Evolutionary conservation across 2,888 invertebrate genomes (phyloP).

Genomic region (Acronicta aceris): DNA sequence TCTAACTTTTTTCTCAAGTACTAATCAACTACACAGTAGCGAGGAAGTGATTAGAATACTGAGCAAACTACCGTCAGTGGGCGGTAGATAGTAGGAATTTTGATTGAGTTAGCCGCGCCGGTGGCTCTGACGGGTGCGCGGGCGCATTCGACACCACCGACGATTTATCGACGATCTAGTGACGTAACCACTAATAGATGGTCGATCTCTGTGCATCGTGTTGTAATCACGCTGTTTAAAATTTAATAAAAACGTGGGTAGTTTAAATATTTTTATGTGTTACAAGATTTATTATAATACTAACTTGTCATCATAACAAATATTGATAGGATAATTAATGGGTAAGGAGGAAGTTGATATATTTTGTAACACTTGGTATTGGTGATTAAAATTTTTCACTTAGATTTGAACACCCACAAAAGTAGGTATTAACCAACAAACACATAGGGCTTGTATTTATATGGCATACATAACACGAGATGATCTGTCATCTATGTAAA

Average conservation of each 20-base stretch:
- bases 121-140: constrained; percentile 47
- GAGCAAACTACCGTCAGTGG: constrained; percentile 49
- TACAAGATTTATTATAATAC: constrained; percentile 38
- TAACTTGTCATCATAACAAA: constrained; percentile 32
- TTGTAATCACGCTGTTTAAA: constrained; percentile 45
- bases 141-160: constrained; percentile 55
- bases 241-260: constrained; percentile 53
- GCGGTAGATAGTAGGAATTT: constrained; percentile 66
- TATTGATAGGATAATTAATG: constrained; percentile 17
- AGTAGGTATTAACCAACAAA: too few relatives aligned
- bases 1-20: constrained; percentile 24
- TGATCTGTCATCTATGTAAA: too few relatives aligned
- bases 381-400: background rate
- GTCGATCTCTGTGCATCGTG: constrained; percentile 33
- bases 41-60: constrained; percentile 51
- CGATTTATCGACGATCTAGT: constrained; percentile 53
- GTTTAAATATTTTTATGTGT: constrained; percentile 47
- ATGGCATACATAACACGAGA: too few relatives aligned
- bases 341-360: constrained; percentile 2
- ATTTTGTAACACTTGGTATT: constrained; percentile 11
- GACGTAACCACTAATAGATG: constrained; percentile 56
- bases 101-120: constrained; percentile 70
- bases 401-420: background rate
- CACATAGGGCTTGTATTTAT: too few relatives aligned
- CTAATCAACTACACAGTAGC: constrained; percentile 53